These are phyloP conservation scores for Probaryconus sp. DNA, from an alignment of 1,140 invertebrate species.

Conservation along the genomic window DNA sequence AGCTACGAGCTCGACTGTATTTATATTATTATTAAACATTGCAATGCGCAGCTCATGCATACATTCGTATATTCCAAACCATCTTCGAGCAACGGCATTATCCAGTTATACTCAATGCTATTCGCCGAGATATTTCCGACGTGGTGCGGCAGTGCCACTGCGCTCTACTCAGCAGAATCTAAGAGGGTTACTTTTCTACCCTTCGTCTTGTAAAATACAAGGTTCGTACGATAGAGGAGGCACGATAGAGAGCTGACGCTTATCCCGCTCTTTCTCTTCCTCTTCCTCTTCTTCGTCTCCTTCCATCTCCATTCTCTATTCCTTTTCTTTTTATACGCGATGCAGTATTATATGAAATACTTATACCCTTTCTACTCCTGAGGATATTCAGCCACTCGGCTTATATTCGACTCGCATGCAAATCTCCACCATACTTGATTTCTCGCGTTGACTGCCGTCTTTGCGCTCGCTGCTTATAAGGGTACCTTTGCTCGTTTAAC, in stretches of 20 bases:
- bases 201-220: constrained; percentile 65
- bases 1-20: constrained; percentile 54
- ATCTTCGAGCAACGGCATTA: constrained; percentile 46
- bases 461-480: constrained; percentile 56
- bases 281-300: too few species aligned
- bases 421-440: constrained; percentile 76
- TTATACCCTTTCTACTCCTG: constrained; percentile 67
- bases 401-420: constrained; percentile 73
- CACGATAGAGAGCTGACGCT: constrained; percentile 49
- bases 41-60: constrained; percentile 68
- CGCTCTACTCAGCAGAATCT: constrained; percentile 59
- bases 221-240: constrained; percentile 56
- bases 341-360: constrained; percentile 74
- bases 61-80: constrained; percentile 68
- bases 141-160: constrained; percentile 18
- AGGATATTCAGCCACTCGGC: constrained; percentile 69
- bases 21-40: constrained; percentile 75
- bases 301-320: constrained; percentile 37
- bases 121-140: constrained; percentile 48
- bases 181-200: constrained; percentile 64
- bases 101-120: constrained; percentile 48
- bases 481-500: constrained; percentile 53
- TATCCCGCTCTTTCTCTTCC: constrained; percentile 27
- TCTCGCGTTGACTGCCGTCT: constrained; percentile 68
- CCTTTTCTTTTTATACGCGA: constrained; percentile 64